Evolutionary conservation across 2,113 vertebrate species (phyloP).

Genomic region (Gorsachius goisagi): DNA sequence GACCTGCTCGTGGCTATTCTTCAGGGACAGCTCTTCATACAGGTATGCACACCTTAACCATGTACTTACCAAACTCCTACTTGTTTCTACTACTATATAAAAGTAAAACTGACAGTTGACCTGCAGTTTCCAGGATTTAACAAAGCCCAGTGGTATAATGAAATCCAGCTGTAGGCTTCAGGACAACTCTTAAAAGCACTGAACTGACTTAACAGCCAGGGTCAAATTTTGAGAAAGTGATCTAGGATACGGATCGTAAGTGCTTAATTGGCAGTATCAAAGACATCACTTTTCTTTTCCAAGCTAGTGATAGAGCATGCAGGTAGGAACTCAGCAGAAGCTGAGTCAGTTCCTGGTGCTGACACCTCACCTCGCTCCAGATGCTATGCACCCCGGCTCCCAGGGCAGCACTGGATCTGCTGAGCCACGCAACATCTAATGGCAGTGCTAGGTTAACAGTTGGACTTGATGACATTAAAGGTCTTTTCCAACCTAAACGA

Average conservation of each 20-base stretch:
- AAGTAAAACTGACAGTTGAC: not conserved
- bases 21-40: too few species aligned
- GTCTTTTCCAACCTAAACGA: too few species aligned
- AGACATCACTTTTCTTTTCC: not conserved
- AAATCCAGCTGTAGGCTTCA: not conserved
- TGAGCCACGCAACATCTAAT: rapidly evolving
- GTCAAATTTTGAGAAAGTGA: not conserved
- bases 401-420: not conserved
- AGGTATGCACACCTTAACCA: not conserved
- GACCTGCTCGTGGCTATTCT: too few species aligned
- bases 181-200: not conserved
- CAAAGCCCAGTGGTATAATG: not conserved
- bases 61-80: not conserved
- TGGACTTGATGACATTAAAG: too few species aligned
- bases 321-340: not conserved
- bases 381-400: rapidly evolving
- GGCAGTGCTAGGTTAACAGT: too few species aligned
- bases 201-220: not conserved
- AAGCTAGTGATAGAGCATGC: not conserved
- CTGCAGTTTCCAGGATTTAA: not conserved
- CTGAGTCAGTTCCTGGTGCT: not conserved
- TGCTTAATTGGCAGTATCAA: not conserved
- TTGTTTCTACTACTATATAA: not conserved
- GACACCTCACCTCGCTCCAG: not conserved
- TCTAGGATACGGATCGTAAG: not conserved